These are phyloP conservation scores for Apodemia duryi DNA, from an alignment of 2,888 invertebrate genomes.

Conservation along the genomic window DNA sequence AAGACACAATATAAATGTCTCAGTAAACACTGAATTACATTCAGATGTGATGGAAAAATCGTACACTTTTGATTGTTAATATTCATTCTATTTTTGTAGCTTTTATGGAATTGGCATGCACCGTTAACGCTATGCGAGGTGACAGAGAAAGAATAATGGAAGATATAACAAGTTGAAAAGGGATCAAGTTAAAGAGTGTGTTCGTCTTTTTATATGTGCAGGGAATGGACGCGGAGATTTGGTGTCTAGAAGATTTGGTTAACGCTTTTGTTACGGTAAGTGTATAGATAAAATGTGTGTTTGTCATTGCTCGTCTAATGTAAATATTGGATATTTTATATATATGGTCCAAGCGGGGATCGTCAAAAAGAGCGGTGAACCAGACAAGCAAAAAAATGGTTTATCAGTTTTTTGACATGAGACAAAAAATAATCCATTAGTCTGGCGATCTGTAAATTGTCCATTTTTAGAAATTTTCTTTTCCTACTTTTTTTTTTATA, in stretches of 20 bases:
- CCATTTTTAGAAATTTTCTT: too few species aligned
- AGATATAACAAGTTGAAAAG: conserved; percentile 40
- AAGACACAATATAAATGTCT: conserved; percentile 37
- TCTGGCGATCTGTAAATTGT: too few species aligned
- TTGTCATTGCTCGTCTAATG: not conserved
- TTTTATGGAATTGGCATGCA: conserved; percentile 73
- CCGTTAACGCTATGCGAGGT: conserved; percentile 61
- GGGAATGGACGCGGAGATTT: conserved; percentile 53
- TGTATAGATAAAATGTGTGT: conserved; percentile 25
- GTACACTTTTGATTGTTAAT: conserved; percentile 47
- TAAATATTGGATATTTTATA: not conserved
- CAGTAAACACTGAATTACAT: conserved; percentile 33
- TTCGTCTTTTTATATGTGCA: conserved; percentile 78
- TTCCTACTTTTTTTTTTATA: too few species aligned
- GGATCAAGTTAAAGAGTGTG: conserved; percentile 68
- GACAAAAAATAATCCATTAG: too few species aligned
- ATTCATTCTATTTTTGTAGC: conserved; percentile 56
- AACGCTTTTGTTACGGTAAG: conserved; percentile 45
- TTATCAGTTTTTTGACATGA: too few species aligned
- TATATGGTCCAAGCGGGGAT: too few species aligned
- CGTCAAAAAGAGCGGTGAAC: too few species aligned
- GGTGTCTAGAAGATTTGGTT: conserved; percentile 38
- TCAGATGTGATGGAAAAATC: conserved; percentile 37
- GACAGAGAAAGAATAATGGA: conserved; percentile 45
- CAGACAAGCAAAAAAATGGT: too few species aligned